Evolutionary conservation across 2,797 vertebrate genomes (phyloP), one percentile per base, ranked within the genome.

Genomic region (Clarias pachynema): DNA sequence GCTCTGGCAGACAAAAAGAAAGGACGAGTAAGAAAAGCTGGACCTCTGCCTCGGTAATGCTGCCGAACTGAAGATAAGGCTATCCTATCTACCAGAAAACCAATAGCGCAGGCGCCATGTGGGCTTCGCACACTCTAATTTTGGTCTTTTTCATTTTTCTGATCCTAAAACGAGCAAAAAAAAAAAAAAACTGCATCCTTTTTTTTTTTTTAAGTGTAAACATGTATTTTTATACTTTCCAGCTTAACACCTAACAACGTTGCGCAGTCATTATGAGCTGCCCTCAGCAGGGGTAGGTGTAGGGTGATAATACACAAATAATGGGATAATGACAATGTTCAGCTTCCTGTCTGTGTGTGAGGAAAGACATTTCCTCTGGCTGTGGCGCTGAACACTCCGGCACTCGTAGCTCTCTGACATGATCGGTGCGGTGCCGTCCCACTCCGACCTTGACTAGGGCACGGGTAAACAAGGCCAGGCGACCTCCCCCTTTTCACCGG

Each of bases 291-390:
- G 78, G 77, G 79, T 79, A 65, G 79, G 69, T 88, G 86, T 84
- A 85, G 29, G 77, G 60, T 69, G 87, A 86, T 87, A 79, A 87
- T 68, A 85, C 62, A 86, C 84, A 78, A 78, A 66, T 73, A 60
- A 72, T 56, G 77, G 60, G 77, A 84, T 83, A 66, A 89, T 84
- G 83, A 79, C 60, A 84, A 59, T 49, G 56, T 86, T 83, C 37
- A 72, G 70, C 72, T 82, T 88, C 89, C 93, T 63, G 86, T 87
- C 57, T 89, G 85, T 84, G 57, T 81, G 56, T 84, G 68, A 65
- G 68, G 84, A 88, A 82, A 89, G 87, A 86, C 87, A 88, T 87
- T 89, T 88, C 89, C 89, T 88, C 83, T 81, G 12, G 57, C 66
- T 83, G 70, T 86, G 70, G 59, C 26, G 65, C 37, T 72, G 85